These are phyloP conservation scores for Parazoanthus atlanticus DNA, from an alignment of 92 coral and sea anemone genomes.

Conservation along the genomic window DNA sequence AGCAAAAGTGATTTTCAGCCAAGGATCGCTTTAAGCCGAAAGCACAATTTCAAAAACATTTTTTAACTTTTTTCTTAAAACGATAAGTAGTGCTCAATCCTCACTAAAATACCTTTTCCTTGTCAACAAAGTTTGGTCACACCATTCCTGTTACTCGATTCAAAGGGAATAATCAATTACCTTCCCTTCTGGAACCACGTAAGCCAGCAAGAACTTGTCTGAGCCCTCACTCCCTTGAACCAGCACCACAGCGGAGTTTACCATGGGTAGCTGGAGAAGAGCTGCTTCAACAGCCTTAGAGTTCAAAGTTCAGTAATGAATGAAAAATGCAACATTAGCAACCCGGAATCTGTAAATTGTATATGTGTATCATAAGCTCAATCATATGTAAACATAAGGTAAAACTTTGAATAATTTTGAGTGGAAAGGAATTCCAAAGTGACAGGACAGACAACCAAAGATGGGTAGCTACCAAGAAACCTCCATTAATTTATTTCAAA, in stretches of 20 bases:
- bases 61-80: too few species aligned
- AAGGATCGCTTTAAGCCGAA: too few species aligned
- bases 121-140: too few species aligned
- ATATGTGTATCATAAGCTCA: neutral
- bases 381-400: too few species aligned
- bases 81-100: too few species aligned
- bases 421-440: too few species aligned
- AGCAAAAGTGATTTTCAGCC: too few species aligned
- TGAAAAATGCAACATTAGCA: neutral
- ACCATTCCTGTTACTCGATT: neutral
- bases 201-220: constrained; percentile 80
- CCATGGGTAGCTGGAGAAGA: constrained; percentile 80
- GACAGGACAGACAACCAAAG: too few species aligned
- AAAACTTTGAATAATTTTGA: too few species aligned
- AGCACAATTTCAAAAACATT: too few species aligned
- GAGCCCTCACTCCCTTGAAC: constrained; percentile 84
- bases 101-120: too few species aligned
- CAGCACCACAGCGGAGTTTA: constrained; percentile 71
- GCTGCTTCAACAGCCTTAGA: constrained; percentile 91
- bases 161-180: constrained; percentile 15
- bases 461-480: too few species aligned
- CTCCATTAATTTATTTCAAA: neutral
- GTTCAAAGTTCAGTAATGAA: neutral
- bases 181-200: constrained; percentile 92
- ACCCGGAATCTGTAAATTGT: neutral